Evolutionary conservation across 2,797 vertebrate species (phyloP).

Genomic region (Hirundo rustica): DNA sequence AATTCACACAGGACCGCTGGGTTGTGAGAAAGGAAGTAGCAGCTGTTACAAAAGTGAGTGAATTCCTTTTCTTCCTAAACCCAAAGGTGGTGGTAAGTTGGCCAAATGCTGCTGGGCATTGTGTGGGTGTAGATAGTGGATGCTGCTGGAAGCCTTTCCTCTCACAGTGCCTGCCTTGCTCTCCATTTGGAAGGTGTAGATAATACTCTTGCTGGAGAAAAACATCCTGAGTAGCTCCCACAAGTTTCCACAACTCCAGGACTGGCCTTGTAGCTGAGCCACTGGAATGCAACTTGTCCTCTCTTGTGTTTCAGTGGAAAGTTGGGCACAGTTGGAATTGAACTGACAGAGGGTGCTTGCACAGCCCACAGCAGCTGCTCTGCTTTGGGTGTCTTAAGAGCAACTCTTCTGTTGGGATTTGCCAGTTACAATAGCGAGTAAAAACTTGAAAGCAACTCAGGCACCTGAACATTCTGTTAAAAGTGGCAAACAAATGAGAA

Average conservation of each 20-base stretch:
- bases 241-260: background rate
- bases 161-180: background rate
- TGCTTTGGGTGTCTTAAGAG: background rate
- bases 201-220: background rate
- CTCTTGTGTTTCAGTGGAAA: background rate
- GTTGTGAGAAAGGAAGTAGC: conserved; percentile 93
- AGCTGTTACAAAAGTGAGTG: conserved; percentile 88
- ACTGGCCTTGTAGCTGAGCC: background rate
- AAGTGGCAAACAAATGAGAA: background rate
- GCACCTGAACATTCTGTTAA: background rate
- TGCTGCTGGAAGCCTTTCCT: background rate
- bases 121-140: background rate
- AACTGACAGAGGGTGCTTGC: background rate
- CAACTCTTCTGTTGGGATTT: background rate
- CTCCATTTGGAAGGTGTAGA: background rate
- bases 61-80: background rate
- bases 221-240: background rate
- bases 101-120: background rate
- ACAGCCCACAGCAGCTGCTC: background rate
- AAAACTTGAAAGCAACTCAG: background rate
- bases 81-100: background rate
- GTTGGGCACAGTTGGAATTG: background rate
- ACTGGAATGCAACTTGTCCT: background rate
- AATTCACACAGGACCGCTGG: conserved; percentile 92
- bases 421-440: background rate